phyloP scores from a whole-genome alignment of 2,888 invertebrate species.

The Philonicus albiceps region DNA sequence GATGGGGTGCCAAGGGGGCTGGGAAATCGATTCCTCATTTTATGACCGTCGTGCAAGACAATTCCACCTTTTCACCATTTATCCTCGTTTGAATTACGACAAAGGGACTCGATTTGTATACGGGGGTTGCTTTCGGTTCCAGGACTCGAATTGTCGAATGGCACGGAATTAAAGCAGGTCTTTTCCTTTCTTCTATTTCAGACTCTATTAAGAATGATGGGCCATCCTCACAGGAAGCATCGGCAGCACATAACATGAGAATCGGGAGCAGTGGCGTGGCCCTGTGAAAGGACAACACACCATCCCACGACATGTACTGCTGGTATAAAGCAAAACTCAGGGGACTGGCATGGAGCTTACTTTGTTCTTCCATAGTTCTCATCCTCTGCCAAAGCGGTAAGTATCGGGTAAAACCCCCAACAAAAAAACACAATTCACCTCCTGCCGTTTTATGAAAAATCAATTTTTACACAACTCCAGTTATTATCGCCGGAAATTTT shows the following conservation, averaged over 20 bases:
- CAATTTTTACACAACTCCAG: constrained; percentile 19
- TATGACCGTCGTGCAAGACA: neutral
- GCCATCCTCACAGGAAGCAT: constrained; percentile 28
- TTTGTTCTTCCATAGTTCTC: constrained; percentile 61
- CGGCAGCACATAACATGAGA: constrained; percentile 38
- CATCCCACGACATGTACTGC: constrained; percentile 30
- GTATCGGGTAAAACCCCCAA: constrained; percentile 48
- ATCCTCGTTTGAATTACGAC: neutral
- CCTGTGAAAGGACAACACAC: constrained; percentile 22
- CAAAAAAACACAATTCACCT: neutral
- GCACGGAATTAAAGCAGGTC: neutral
- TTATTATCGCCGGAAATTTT: constrained; percentile 22
- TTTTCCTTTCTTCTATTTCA: constrained; percentile 22
- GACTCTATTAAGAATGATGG: constrained; percentile 27
- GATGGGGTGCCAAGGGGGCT: neutral
- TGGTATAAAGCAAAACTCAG: constrained; percentile 39
- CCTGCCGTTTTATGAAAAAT: constrained; percentile 28
- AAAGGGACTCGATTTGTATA: neutral
- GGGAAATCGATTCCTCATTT: constrained; percentile 11
- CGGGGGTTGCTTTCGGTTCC: neutral
- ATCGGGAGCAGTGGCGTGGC: neutral
- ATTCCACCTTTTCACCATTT: neutral
- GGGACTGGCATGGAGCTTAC: constrained; percentile 61
- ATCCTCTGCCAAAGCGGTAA: constrained; percentile 60
- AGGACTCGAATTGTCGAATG: neutral